Evolutionary conservation across 2,888 invertebrate genomes (phyloP).

Genomic region (Macaria liturata): DNA sequence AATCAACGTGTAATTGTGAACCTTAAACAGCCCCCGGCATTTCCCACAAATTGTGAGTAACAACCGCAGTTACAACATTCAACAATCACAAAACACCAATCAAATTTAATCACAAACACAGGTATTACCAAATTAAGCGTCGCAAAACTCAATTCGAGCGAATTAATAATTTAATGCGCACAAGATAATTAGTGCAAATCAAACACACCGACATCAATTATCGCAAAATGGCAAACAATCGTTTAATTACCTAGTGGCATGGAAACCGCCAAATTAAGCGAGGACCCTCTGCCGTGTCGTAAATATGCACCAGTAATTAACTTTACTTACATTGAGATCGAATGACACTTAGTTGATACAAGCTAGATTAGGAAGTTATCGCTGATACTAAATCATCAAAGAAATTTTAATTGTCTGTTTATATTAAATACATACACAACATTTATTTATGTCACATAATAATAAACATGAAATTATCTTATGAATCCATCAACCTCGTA

Average conservation of each 20-base stretch:
- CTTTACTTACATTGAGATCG: slow-evolving; percentile 39
- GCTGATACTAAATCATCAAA: no score
- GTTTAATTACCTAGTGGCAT: slow-evolving; percentile 74
- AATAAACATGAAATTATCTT: no score
- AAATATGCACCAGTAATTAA: slow-evolving; percentile 61
- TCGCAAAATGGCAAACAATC: slow-evolving; percentile 78
- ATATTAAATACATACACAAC: no score
- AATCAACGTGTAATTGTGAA: no score
- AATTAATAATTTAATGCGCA: slow-evolving; percentile 67
- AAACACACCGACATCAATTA: slow-evolving; percentile 78
- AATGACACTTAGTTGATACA: slow-evolving; percentile 10
- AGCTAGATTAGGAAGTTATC: no score
- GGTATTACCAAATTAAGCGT: slow-evolving; percentile 39
- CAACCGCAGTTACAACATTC: no score
- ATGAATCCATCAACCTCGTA: no score
- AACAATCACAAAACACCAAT: slow-evolving; percentile 13
- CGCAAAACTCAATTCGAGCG: slow-evolving; percentile 43
- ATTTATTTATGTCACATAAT: no score
- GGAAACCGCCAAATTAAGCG: slow-evolving; percentile 76
- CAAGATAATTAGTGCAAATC: slow-evolving; percentile 78
- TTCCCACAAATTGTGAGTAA: no score
- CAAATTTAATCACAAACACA: neutral
- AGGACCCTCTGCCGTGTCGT: slow-evolving; percentile 54
- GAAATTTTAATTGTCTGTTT: no score
- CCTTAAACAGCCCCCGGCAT: no score